Base-by-base conservation (phyloP, 1,140 invertebrate species). In the Drosophila eugracilis region DNA sequence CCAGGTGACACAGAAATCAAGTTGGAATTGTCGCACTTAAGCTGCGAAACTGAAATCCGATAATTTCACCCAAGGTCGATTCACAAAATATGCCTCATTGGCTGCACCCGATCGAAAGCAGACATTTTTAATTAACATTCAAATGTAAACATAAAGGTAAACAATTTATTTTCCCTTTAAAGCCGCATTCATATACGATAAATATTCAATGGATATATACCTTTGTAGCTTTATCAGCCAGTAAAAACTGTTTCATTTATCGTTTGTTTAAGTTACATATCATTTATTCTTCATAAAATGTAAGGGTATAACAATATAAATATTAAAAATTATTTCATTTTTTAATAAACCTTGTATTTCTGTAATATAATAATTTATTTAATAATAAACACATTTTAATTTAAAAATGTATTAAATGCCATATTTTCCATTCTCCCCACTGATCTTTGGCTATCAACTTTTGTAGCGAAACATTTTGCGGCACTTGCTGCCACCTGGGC, bases 401-500 rank as follows among this genome's bases (percentile, higher is more conserved):
- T n/a, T n/a, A n/a, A n/a, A n/a, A 26, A 26, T 26, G 26, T 26
- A 26, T 26, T 26, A 7, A 6, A 7, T 26, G 4, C 7, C 1
- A 32, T 12, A 32, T 15, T 15, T 6, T 6, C 36, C 9, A 14
- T 14, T 14, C 4, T 34, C 1, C 2, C 12, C 12, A 12, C 15
- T 22, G 44, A 42, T 41, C n/a, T 66, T 22, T 39, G 15, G 42
- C 36, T 49, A 49, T 24, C 58, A 39, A 66, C 14, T 39, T 49
- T 26, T 4, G 3, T 7, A 5, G 9, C 15, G 6, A 41, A 66
- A 41, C 36, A 42, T 41, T 67, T 52, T 26, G 15, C 15, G 36
- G 15, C 60, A 42, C 36, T 32, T 66, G 21, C 36, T 22, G 63
- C 15, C 63, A 66, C 34, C 44, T 67, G 63, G 24, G 36, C 24